Base-by-base conservation (phyloP, 2,797 vertebrate species). In the Lagorchestes hirsutus region DNA sequence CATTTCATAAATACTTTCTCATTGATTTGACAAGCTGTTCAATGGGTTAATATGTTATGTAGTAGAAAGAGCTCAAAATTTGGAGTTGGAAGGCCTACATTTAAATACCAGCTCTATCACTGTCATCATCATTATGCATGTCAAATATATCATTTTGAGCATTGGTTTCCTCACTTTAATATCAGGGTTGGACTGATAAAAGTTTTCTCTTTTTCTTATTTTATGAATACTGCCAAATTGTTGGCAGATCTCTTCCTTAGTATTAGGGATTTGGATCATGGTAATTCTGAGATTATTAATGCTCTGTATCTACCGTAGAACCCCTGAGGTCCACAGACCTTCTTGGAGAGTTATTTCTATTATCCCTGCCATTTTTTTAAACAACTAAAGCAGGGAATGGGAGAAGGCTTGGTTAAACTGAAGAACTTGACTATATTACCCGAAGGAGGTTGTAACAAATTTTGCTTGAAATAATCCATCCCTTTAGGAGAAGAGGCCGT, bases 391-490 rank as follows among this genome's bases (percentile, higher is more conserved):
- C n/a, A 82, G 74, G 74, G n/a, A 82, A 82, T 27, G 74, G 40
- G 74, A 82, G 40, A 46, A 82, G 2, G 2, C 46, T 0, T n/a
- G 12, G n/a, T 54, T 52, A 93, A 91, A 90, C 90, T 28, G 11
- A 22, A 12, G 54, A 5, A 62, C 54, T 96, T 96, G 56, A 87
- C 4, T 67, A 58, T 87, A 55, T 93, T 95, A 55, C 57, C 56
- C 52, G 90, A 57, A 55, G 95, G n/a, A 82, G 6, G 74, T 46
- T 82, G 22, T 46, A 82, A 46, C 40, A 82, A 22, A 46, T 82
- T 46, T 82, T 82, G 22, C 40, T 82, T 46, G 40, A 82, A 82
- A 46, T 82, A 46, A 82, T 24, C 22, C 40, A 82, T 46, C 8
- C 22, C 40, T 82, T 82, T 82, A 82, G 22, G 6, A 46, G 9